Percentiles rank a stretch among this genome's conserved stretches.
Evolutionary conservation across 2,888 invertebrate species (phyloP).

Genomic region (Perizoma affinitatum): DNA sequence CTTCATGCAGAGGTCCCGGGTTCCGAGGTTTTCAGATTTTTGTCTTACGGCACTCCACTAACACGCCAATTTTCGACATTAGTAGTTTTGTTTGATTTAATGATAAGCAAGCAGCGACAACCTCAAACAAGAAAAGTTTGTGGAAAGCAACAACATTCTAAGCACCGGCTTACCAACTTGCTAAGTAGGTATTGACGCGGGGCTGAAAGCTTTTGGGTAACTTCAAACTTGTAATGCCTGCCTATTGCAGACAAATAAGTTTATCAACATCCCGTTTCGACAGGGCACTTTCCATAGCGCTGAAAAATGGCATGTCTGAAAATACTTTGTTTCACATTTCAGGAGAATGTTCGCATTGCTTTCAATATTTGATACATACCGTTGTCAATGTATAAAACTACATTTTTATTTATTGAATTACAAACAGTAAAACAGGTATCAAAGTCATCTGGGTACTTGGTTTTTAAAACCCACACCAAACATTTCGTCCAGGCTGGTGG

Average conservation of each 20-base stretch:
- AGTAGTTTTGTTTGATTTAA: too few relatives aligned
- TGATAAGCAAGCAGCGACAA: background rate
- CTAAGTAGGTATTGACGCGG: constrained; percentile 31
- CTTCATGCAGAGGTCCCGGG: too few relatives aligned
- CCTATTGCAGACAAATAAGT: constrained; percentile 31
- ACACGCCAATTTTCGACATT: too few relatives aligned
- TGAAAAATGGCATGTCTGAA: constrained; percentile 13
- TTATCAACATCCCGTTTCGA: constrained; percentile 27
- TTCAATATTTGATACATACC: background rate
- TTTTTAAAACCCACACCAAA: too few relatives aligned
- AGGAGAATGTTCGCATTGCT: background rate
- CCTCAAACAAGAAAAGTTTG: constrained; percentile 17
- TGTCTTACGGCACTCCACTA: too few relatives aligned
- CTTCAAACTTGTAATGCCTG: constrained; percentile 30
- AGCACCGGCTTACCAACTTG: constrained; percentile 24
- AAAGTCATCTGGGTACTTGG: too few relatives aligned
- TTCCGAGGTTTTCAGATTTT: too few relatives aligned
- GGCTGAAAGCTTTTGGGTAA: constrained; percentile 32
- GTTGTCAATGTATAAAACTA: too few relatives aligned
- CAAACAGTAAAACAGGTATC: too few relatives aligned
- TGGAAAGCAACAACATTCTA: constrained; percentile 19
- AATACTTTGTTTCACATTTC: constrained; percentile 3
- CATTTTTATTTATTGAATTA: too few relatives aligned
- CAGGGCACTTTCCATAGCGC: constrained; percentile 23
- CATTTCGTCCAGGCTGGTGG: background rate